Evolutionary conservation across 1,140 invertebrate species (phyloP).

Genomic region (Eumaeus atala): DNA sequence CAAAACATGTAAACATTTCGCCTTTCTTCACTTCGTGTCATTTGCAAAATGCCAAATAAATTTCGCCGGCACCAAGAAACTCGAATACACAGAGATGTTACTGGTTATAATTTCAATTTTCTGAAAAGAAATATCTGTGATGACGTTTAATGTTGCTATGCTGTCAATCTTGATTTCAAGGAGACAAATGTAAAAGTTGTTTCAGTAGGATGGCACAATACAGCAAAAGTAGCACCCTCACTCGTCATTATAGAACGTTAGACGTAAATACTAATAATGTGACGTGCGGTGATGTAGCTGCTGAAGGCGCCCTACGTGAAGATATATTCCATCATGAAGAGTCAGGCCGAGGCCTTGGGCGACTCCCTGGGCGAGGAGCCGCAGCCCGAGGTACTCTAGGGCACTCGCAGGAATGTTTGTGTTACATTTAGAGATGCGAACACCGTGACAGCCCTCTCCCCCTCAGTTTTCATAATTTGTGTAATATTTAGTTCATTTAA

Average conservation of each 20-base stretch:
- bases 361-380: conserved; percentile 80
- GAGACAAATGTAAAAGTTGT: too few relatives aligned
- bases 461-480: too few relatives aligned
- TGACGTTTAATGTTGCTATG: background rate
- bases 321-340: conserved; percentile 95
- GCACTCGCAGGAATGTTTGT: conserved; percentile 8
- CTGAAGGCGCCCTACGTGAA: conserved; percentile 96
- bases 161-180: too few relatives aligned
- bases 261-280: background rate
- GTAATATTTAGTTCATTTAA: too few relatives aligned
- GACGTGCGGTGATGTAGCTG: conserved; percentile 78
- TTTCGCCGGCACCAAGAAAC: too few relatives aligned
- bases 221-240: background rate
- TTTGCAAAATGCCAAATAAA: too few relatives aligned
- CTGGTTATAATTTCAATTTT: too few relatives aligned
- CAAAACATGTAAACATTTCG: too few relatives aligned
- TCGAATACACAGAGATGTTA: too few relatives aligned
- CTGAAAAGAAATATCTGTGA: background rate
- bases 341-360: conserved; percentile 85
- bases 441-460: too few relatives aligned
- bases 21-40: too few relatives aligned
- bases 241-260: background rate
- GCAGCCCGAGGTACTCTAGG: conserved; percentile 53
- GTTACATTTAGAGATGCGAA: background rate
- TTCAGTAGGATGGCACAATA: background rate